Evolutionary conservation across 2,797 vertebrate species (phyloP).

Genomic region (Sebastes oblongus): DNA sequence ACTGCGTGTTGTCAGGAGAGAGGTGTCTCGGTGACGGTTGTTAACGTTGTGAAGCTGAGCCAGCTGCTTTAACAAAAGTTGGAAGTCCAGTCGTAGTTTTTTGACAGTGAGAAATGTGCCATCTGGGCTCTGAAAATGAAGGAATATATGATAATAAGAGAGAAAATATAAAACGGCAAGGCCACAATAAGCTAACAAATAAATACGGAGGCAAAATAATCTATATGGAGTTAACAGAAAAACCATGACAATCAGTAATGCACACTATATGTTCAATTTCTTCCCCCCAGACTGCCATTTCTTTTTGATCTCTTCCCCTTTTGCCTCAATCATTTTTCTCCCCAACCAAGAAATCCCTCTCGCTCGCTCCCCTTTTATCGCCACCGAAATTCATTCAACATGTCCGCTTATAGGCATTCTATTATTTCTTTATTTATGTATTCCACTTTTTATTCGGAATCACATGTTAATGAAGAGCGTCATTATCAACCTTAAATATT

Average conservation of each 20-base stretch:
- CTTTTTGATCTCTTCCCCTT: constrained; percentile 70
- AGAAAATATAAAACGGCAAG: not conserved
- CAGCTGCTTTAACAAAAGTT: constrained; percentile 63
- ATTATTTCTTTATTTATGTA: constrained; percentile 86
- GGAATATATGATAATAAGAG: not conserved
- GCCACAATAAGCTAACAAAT: constrained; percentile 28
- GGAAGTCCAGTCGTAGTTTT: constrained; percentile 43
- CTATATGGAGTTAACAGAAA: constrained; percentile 48
- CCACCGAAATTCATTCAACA: constrained; percentile 70
- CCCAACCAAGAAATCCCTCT: constrained; percentile 63
- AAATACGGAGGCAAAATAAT: constrained; percentile 39
- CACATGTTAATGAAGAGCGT: constrained; percentile 84
- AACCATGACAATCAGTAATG: constrained; percentile 62
- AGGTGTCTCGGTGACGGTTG: constrained; percentile 71
- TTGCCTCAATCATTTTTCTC: constrained; percentile 72
- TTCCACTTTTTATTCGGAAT: constrained; percentile 83
- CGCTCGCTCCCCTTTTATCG: constrained; percentile 62
- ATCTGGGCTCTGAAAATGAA: constrained; percentile 48
- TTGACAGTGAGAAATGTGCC: constrained; percentile 49
- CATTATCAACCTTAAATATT: constrained; percentile 85
- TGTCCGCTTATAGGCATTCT: constrained; percentile 75
- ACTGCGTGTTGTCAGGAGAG: constrained; percentile 37
- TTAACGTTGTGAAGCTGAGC: constrained; percentile 77
- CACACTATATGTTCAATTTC: constrained; percentile 56
- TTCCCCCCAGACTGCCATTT: constrained; percentile 44